These are phyloP conservation scores for human DNA, from an alignment of 2,113 vertebrate species.

Conservation along the genomic window GRCh38 chr13:76409001-76409500, in stretches of 20 bases:
- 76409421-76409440: background rate
- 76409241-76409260: slow-evolving; percentile 40
- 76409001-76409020: background rate
- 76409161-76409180: background rate
- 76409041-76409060: background rate
- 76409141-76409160: background rate
- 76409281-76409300: slow-evolving; percentile 26
- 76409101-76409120: slow-evolving; percentile 15
- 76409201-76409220: background rate
- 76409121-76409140: background rate
- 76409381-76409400: background rate
- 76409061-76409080: background rate
- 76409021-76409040: background rate
- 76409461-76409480: background rate
- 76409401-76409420: slow-evolving; percentile 23
- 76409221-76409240: background rate
- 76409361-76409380: background rate
- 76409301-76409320: background rate
- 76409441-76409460: background rate
- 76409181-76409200: slow-evolving; percentile 17
- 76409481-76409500: background rate
- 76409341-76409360: slow-evolving; percentile 52
- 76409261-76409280: slow-evolving; percentile 9
- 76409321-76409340: slow-evolving; percentile 43
- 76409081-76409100: background rate